Evolutionary conservation across 2,888 invertebrate genomes (phyloP).

Genomic region (Sarcophaga subvicina): DNA sequence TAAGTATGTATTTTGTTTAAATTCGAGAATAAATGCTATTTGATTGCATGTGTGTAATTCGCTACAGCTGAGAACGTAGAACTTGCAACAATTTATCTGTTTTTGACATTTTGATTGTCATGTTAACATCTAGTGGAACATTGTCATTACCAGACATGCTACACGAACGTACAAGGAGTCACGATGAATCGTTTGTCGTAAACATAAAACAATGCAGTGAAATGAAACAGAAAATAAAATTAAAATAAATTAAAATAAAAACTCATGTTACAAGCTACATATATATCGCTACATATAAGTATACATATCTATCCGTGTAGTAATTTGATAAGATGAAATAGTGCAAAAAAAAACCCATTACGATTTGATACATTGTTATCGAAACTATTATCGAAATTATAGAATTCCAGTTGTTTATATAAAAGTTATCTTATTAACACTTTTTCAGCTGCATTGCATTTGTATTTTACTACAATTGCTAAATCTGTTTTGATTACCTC

Average conservation of each 20-base stretch:
- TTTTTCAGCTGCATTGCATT: too few relatives aligned
- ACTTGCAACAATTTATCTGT: conserved; percentile 33
- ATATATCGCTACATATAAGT: too few relatives aligned
- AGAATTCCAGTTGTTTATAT: too few relatives aligned
- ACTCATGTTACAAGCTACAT: not conserved
- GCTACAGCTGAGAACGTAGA: conserved; percentile 2
- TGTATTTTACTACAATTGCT: too few relatives aligned
- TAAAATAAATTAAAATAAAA: not conserved
- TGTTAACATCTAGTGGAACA: conserved; percentile 60
- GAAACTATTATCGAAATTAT: too few relatives aligned
- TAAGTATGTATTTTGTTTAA: too few relatives aligned
- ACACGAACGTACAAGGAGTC: not conserved
- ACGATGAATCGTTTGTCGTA: not conserved
- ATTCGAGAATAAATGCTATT: not conserved
- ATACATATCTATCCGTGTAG: too few relatives aligned
- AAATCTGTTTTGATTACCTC: too few relatives aligned
- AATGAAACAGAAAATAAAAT: not conserved
- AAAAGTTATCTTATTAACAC: too few relatives aligned
- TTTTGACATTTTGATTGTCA: conserved; percentile 62
- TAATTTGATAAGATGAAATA: too few relatives aligned
- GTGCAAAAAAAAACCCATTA: too few relatives aligned
- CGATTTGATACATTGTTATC: too few relatives aligned
- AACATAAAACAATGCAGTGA: not conserved
- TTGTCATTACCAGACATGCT: conserved; percentile 59
- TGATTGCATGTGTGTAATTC: not conserved